Evolutionary conservation across 2,888 invertebrate species (phyloP).

Genomic region (Drosophila rubida): DNA sequence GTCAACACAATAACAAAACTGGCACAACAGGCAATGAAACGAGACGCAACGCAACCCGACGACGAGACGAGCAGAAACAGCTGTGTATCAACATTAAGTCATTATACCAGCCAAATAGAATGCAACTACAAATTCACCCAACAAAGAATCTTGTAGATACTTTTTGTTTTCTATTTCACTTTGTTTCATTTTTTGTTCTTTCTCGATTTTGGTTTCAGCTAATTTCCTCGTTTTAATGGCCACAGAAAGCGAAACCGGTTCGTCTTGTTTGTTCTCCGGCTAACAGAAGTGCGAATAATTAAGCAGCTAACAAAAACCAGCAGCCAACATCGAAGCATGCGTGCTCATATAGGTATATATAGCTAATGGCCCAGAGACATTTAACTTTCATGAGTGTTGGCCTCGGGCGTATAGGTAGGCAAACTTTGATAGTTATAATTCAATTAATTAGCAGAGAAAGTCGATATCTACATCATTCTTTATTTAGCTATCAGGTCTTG

Average conservation of each 20-base stretch:
- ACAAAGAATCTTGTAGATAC: constrained; percentile 25
- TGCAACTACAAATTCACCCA: constrained; percentile 27
- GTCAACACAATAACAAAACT: constrained; percentile 42
- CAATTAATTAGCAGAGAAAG: constrained; percentile 10
- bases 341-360: not conserved
- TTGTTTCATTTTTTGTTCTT: not conserved
- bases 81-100: constrained; percentile 27
- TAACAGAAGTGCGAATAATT: constrained; percentile 31
- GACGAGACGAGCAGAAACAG: constrained; percentile 49
- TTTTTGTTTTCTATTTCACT: not conserved
- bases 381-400: constrained; percentile 6
- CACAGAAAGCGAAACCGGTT: constrained; percentile 68
- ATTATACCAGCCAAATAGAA: constrained; percentile 37
- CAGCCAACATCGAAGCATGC: constrained; percentile 8
- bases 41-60: constrained; percentile 44
- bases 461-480: constrained; percentile 11
- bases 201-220: constrained; percentile 40
- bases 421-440: not conserved
- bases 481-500: constrained; percentile 3
- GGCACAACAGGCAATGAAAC: constrained; percentile 45
- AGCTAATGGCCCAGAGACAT: constrained; percentile 15
- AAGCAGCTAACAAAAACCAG: constrained; percentile 8
- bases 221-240: constrained; percentile 60
- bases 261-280: constrained; percentile 62
- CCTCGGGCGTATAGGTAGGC: not conserved